Percentiles rank a stretch among this genome's conserved stretches.
Conservation (phyloP, 2,113 vertebrate genomes). For the Shinisaurus crocodilurus region DNA sequence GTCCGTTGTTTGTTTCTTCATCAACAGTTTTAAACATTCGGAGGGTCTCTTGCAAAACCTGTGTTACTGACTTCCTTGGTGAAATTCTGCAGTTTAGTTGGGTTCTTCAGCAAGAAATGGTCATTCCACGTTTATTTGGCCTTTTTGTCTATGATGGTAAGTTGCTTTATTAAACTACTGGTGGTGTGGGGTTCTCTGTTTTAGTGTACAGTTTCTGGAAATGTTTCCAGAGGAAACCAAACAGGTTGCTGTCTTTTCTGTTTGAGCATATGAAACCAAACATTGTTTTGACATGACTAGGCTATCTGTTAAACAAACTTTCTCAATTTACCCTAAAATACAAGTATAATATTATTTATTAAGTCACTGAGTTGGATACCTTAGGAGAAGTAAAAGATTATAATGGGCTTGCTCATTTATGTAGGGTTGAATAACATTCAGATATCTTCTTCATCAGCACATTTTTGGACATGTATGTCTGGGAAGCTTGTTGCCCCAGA, state of each 20-base stretch:
- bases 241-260: background rate
- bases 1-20: slow-evolving; percentile 7
- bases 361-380: background rate
- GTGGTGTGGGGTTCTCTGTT: background rate
- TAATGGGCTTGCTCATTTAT: background rate
- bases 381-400: background rate
- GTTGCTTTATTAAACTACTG: background rate
- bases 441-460: background rate
- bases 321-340: background rate
- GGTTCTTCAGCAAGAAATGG: background rate
- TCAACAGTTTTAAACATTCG: slow-evolving; percentile 16
- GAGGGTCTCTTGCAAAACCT: background rate
- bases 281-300: background rate
- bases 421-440: background rate
- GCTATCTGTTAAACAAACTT: background rate
- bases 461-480: background rate
- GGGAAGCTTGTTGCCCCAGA: background rate
- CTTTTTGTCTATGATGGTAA: background rate
- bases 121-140: background rate
- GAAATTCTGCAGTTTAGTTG: slow-evolving; percentile 10
- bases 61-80: slow-evolving; percentile 6
- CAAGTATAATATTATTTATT: background rate
- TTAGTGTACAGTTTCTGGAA: background rate
- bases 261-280: background rate
- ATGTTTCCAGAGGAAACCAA: background rate